Evolutionary conservation across 2,113 vertebrate species (phyloP).

Genomic region (Spheniscus mendiculus): DNA sequence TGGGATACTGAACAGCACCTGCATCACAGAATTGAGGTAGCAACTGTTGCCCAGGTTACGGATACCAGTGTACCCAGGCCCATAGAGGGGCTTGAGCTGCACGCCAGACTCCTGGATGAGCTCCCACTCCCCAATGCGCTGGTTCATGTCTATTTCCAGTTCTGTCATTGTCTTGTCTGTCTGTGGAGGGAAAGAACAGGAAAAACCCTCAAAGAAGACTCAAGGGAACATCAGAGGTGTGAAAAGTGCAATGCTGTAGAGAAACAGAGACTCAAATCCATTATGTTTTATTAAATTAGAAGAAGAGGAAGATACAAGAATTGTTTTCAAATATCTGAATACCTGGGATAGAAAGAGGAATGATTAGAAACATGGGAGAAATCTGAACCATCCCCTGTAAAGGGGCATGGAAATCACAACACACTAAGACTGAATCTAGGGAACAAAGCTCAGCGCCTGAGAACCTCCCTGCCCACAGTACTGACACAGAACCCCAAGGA

Average conservation of each 20-base stretch:
- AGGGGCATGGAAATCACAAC: neutral
- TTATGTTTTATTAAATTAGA: neutral
- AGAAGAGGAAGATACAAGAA: neutral
- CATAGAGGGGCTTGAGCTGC: constrained; percentile 90
- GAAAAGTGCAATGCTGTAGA: neutral
- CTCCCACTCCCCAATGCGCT: constrained; percentile 98
- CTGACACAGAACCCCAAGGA: neutral
- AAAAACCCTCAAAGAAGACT: neutral
- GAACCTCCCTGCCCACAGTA: neutral
- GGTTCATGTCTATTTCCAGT: constrained; percentile 98
- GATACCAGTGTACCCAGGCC: constrained; percentile 93
- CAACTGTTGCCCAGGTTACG: constrained; percentile 98
- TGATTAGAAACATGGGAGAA: neutral
- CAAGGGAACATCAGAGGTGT: neutral
- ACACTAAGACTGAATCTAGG: neutral
- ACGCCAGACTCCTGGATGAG: constrained; percentile 96
- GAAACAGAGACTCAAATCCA: neutral
- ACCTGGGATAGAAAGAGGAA: neutral
- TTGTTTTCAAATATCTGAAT: neutral
- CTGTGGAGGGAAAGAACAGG: constrained; percentile 65
- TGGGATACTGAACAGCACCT: constrained; percentile 98
- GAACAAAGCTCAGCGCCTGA: neutral
- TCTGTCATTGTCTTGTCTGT: constrained; percentile 98
- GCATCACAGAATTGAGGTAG: constrained; percentile 99
- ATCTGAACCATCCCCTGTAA: neutral